Evolutionary conservation across 2,113 vertebrate species (phyloP), one percentile per base, ranked within the genome.

Genomic region (Ciconia boyciana): DNA sequence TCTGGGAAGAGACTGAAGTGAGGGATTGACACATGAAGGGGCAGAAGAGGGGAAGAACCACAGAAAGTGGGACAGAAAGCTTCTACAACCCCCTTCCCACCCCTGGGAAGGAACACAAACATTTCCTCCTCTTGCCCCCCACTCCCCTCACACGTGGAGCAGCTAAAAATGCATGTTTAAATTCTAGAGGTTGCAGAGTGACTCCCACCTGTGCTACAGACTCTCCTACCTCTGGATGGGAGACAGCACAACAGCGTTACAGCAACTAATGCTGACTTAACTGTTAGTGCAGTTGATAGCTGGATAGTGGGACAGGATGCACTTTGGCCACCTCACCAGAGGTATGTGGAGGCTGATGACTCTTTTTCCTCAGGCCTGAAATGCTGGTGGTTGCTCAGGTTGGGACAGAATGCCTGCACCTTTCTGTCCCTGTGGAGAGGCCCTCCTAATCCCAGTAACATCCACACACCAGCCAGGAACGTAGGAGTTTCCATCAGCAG

Each of bases 291-390:
- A 61, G 70, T n/a, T 94, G 90, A 83, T 51, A 90, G 68, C 68
- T 93, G 79, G 46, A 93, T 24, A 49, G 71, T 86, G 89, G 89
- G 76, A 94, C 95, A 96, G 91, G 91, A 97, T 94, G 86, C 51
- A 43, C 46, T 83, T 89, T 13, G 48, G 89, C 76, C 80, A 92
- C 85, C 93, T 97, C 95, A 95, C 79, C 76, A 18, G 60, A 96
- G 80, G 80, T 87, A 90, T 89, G 94, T 66, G 55, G 68, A 89
- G 46, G 32, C 43, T 0, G 39, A 78, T 97, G 94, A 96, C 93
- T 95, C 88, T 64, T 94, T 91, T 83, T 91, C 89, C 68, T 84
- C 69, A 44, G 43, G 89, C 69, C 48, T 95, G 90, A 94, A 92
- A 49, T 76, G 44, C 70, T 96, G 69, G 57, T 89, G 81, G 84